Evolutionary conservation across 2,797 vertebrate species (phyloP).

Genomic region (Xerus rutilus): DNA sequence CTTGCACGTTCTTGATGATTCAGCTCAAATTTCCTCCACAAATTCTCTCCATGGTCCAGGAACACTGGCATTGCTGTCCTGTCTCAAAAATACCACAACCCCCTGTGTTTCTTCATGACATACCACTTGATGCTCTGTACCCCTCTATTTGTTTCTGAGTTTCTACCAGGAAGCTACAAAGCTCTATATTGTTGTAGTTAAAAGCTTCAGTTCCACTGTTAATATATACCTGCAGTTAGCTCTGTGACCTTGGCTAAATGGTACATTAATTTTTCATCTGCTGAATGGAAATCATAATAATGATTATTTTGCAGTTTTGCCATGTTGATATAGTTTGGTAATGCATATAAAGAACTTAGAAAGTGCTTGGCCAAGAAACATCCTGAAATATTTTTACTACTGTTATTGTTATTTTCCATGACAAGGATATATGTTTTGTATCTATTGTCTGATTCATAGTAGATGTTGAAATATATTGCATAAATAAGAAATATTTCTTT

Average conservation of each 20-base stretch:
- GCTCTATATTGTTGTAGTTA: not conserved
- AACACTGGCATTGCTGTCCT: not conserved
- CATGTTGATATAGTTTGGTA: not conserved
- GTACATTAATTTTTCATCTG: not conserved
- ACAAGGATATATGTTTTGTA: not conserved
- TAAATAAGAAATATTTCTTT: not conserved
- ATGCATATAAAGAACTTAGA: not conserved
- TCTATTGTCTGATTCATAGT: not conserved
- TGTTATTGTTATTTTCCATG: slow-evolving; percentile 1
- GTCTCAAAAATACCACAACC: not conserved
- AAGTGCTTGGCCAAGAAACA: not conserved
- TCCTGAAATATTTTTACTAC: not conserved
- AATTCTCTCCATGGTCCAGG: not conserved
- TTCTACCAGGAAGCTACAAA: not conserved
- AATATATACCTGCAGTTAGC: not conserved
- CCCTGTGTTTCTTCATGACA: not conserved
- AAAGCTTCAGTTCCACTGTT: not conserved
- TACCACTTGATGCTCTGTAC: not conserved
- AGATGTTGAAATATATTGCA: not conserved
- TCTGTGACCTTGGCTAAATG: not conserved
- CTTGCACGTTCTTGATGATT: not conserved
- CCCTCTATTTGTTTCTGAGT: not conserved
- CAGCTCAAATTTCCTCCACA: not conserved
- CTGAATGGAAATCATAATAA: not conserved
- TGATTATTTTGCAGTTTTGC: not conserved